Evolutionary conservation across 2,888 invertebrate genomes (phyloP).

Genomic region (Trichogramma evanescens): DNA sequence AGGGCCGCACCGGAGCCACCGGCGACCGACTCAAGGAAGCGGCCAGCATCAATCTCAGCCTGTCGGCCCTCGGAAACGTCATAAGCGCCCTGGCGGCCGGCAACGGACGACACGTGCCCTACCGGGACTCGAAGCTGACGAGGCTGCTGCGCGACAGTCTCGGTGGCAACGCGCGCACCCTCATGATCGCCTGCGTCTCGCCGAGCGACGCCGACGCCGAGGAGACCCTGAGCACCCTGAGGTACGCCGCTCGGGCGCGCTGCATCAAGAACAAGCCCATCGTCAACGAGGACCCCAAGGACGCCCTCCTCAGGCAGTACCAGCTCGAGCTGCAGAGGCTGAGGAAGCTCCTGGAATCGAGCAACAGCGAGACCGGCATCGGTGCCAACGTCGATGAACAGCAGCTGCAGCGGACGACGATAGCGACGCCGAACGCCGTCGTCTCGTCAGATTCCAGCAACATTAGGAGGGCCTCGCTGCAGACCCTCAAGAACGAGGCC

Average conservation of each 20-base stretch:
- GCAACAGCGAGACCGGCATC: constrained; percentile 13
- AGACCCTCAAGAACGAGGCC: too few relatives aligned
- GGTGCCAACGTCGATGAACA: background rate
- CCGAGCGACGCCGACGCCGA: constrained; percentile 78
- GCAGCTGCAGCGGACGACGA: background rate
- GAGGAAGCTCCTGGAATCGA: constrained; percentile 52
- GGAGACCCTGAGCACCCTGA: constrained; percentile 72
- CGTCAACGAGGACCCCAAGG: constrained; percentile 86
- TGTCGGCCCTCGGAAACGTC: constrained; percentile 83
- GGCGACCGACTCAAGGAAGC: constrained; percentile 82
- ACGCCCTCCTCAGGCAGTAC: constrained; percentile 75
- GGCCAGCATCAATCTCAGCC: constrained; percentile 79
- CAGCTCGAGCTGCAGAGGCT: constrained; percentile 76
- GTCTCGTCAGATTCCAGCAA: background rate
- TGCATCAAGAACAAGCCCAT: constrained; percentile 79
- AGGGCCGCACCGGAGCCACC: constrained; percentile 75
- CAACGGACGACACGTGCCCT: constrained; percentile 66
- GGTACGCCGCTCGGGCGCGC: constrained; percentile 80
- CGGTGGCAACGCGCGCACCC: constrained; percentile 81
- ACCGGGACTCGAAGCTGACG: constrained; percentile 80
- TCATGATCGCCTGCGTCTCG: constrained; percentile 82
- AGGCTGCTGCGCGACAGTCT: constrained; percentile 71
- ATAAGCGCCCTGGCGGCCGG: constrained; percentile 78
- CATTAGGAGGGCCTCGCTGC: too few relatives aligned
- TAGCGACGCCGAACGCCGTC: background rate